Percentiles rank a stretch among this genome's conserved stretches.
phyloP scores from a whole-genome alignment of 2,888 invertebrate species.

The Drosophila paranaensis region DNA sequence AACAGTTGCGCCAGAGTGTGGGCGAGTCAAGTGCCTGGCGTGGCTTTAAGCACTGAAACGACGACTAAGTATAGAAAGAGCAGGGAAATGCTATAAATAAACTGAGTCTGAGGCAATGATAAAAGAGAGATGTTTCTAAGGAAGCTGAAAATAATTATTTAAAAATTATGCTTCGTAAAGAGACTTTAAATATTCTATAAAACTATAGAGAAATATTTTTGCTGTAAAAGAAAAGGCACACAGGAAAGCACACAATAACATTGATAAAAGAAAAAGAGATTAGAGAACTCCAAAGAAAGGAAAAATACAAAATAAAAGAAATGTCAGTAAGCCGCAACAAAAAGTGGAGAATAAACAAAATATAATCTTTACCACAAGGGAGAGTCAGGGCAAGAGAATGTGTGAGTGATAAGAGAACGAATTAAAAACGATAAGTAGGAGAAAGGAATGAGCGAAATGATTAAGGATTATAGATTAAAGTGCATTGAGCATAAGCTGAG shows the following conservation, averaged over 20 bases:
- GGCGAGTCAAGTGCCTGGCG: conserved; percentile 37
- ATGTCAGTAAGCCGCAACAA: conserved; percentile 2
- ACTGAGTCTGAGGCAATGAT: neutral
- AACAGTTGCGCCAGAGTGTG: conserved; percentile 11
- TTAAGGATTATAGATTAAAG: neutral
- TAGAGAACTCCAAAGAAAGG: neutral
- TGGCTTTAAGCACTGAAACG: conserved; percentile 20
- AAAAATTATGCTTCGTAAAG: too few relatives aligned
- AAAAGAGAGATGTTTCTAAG: neutral
- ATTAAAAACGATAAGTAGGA: neutral
- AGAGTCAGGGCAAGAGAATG: neutral
- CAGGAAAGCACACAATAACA: neutral
- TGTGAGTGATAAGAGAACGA: neutral
- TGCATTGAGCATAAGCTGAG: neutral
- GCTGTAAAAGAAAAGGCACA: neutral
- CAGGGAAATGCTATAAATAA: neutral
- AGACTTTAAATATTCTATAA: neutral
- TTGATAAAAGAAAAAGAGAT: conserved; percentile 7
- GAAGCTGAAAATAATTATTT: too few relatives aligned
- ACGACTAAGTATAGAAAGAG: neutral
- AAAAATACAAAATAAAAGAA: neutral
- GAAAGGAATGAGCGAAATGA: neutral
- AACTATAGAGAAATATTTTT: neutral
- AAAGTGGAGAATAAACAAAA: conserved; percentile 1
- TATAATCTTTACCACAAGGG: conserved; percentile 3